These are phyloP conservation scores for Selenia dentaria DNA, from an alignment of 2,888 invertebrate species.

Conservation along the genomic window DNA sequence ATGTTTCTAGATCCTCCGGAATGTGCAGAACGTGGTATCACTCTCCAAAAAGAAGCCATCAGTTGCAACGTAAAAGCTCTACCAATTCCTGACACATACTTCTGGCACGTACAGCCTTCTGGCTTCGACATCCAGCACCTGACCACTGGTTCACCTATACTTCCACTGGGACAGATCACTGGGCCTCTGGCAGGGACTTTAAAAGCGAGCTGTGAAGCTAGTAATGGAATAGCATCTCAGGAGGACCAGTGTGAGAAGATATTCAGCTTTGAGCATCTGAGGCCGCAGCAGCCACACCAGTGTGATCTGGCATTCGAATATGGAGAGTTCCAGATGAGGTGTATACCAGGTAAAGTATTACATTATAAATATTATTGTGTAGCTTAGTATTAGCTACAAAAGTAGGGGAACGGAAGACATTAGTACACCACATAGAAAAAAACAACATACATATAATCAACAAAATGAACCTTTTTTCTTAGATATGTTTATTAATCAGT, in stretches of 20 bases:
- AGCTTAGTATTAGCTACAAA: no score
- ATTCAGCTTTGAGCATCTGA: constrained; percentile 65
- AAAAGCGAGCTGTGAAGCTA: constrained; percentile 67
- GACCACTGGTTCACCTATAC: constrained; percentile 66
- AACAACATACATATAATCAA: no score
- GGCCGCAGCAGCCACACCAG: constrained; percentile 69
- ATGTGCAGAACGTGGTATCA: constrained; percentile 63
- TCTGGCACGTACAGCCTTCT: constrained; percentile 71
- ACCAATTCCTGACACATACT: constrained; percentile 68
- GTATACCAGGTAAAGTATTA: constrained; percentile 63
- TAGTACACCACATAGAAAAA: no score
- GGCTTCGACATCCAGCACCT: constrained; percentile 68
- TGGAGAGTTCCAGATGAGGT: constrained; percentile 75
- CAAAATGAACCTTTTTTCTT: no score
- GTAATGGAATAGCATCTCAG: constrained; percentile 70
- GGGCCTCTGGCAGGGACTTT: constrained; percentile 62
- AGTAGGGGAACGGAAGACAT: no score
- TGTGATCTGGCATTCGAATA: constrained; percentile 74
- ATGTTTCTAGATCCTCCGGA: constrained; percentile 69
- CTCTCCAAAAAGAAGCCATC: constrained; percentile 64
- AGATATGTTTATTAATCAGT: no score
- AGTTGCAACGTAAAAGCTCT: constrained; percentile 66
- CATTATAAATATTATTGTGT: no score
- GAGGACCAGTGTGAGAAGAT: constrained; percentile 62
- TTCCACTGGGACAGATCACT: constrained; percentile 68